Evolutionary conservation across 2,888 invertebrate species (phyloP).

Genomic region (Drosophila falleni): DNA sequence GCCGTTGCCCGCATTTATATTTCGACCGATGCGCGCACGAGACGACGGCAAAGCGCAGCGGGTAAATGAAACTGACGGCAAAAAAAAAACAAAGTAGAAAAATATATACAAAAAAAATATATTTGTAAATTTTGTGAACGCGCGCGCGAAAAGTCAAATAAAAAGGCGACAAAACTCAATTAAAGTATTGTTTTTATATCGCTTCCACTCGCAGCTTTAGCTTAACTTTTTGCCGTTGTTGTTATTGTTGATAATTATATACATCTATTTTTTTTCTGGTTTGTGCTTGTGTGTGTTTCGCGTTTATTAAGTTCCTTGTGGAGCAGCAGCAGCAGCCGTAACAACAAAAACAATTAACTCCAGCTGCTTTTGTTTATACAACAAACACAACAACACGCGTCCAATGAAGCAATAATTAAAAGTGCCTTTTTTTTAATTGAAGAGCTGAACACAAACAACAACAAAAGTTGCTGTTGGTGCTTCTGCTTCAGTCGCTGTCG

Average conservation of each 20-base stretch:
- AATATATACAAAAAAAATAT: conserved; percentile 22
- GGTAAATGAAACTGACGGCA: conserved; percentile 38
- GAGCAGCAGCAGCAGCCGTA: conserved; percentile 20
- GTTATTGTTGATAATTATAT: conserved; percentile 26
- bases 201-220: conserved; percentile 4
- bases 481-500: conserved; percentile 11
- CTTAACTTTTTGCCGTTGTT: conserved; percentile 30
- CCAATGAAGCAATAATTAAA: conserved; percentile 76
- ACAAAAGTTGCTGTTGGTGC: conserved; percentile 27
- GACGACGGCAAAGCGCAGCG: conserved; percentile 55
- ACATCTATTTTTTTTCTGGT: conserved; percentile 34
- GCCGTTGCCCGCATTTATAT: conserved; percentile 58
- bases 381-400: conserved; percentile 30
- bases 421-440: conserved; percentile 78
- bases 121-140: conserved; percentile 45
- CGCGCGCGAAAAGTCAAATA: conserved; percentile 37
- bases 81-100: conserved; percentile 10
- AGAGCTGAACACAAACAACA: conserved; percentile 49
- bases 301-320: conserved; percentile 68
- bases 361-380: conserved; percentile 61
- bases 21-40: conserved; percentile 59
- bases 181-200: conserved; percentile 20
- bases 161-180: conserved; percentile 32
- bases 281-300: conserved; percentile 33
- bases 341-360: conserved; percentile 47